phyloP scores from a whole-genome alignment of 2,888 invertebrate species.

The Eupithecia vulgata region DNA sequence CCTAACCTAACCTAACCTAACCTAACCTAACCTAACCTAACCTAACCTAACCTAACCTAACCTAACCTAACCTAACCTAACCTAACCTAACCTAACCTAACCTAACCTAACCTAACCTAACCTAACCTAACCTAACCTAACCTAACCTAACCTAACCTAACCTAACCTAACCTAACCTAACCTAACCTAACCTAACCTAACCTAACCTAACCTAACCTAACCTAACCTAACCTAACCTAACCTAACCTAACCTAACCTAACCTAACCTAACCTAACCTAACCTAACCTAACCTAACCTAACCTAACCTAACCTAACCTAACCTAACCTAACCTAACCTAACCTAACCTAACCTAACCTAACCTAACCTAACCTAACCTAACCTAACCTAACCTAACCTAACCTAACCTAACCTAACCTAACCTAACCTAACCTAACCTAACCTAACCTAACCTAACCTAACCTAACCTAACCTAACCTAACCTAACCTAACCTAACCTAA shows the following conservation, averaged over 20 bases:
- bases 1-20: too few species aligned
- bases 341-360: constrained; percentile 16
- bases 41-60: too few species aligned
- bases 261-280: constrained; percentile 41
- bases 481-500: constrained; percentile 35
- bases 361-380: constrained; percentile 8
- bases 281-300: constrained; percentile 41
- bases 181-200: constrained; percentile 15
- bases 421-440: constrained; percentile 11
- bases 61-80: too few species aligned
- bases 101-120: too few species aligned
- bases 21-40: too few species aligned
- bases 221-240: constrained; percentile 23
- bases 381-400: constrained; percentile 21
- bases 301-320: constrained; percentile 39
- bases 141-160: too few species aligned
- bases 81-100: too few species aligned
- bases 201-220: constrained; percentile 25
- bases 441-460: constrained; percentile 9
- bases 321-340: constrained; percentile 34
- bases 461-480: constrained; percentile 26
- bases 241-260: constrained; percentile 40
- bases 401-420: constrained; percentile 1
- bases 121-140: too few species aligned
- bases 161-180: too few species aligned